These are phyloP conservation scores for Plestiodon gilberti DNA, from an alignment of 2,113 vertebrate species.

Conservation along the genomic window DNA sequence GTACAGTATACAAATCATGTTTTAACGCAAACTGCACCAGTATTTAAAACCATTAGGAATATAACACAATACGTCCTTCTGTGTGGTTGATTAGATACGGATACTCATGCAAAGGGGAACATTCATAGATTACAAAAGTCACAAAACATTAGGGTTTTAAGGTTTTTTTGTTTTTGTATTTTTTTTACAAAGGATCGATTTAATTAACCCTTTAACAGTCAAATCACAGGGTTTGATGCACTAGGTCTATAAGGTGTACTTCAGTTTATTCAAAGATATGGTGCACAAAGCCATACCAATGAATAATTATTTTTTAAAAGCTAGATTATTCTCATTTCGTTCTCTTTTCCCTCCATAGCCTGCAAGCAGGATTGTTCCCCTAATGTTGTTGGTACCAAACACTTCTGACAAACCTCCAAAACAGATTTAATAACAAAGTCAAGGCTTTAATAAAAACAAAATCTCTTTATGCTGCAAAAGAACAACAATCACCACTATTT, in stretches of 20 bases:
- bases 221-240: conserved; percentile 71
- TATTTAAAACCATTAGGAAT: conserved; percentile 70
- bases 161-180: conserved; percentile 9
- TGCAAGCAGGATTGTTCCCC: conserved; percentile 36
- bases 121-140: conserved; percentile 75
- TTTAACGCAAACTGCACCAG: conserved; percentile 69
- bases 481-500: conserved; percentile 42
- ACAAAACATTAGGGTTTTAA: conserved; percentile 62
- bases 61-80: conserved; percentile 63
- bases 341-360: not conserved
- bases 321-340: conserved; percentile 61
- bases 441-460: conserved; percentile 19
- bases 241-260: conserved; percentile 48
- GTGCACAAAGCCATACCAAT: conserved; percentile 41
- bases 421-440: conserved; percentile 40
- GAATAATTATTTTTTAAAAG: conserved; percentile 41
- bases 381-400: conserved; percentile 29
- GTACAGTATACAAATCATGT: conserved; percentile 69
- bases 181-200: conserved; percentile 66
- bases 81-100: conserved; percentile 63
- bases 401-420: conserved; percentile 23
- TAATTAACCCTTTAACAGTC: conserved; percentile 72
- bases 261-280: conserved; percentile 53
- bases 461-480: conserved; percentile 42
- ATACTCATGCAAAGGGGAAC: conserved; percentile 78